Conservation (phyloP, 2,888 invertebrate species). For the Itoplectis maculator region DNA sequence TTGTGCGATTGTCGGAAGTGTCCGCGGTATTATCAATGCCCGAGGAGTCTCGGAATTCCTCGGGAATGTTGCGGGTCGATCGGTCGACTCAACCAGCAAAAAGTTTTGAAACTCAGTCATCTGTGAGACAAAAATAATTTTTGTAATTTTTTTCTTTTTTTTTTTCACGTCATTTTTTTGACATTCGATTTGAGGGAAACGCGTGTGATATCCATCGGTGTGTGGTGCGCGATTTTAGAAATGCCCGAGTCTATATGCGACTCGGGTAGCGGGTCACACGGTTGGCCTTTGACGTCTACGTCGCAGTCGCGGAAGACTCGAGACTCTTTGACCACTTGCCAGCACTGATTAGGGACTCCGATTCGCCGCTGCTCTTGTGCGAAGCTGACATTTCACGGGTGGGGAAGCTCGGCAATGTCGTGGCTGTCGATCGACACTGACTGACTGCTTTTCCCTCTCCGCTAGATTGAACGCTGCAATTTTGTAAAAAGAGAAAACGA, state of each 20-base stretch:
- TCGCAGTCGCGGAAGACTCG: conserved; percentile 52
- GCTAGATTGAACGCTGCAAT: background rate
- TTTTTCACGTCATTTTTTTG: background rate
- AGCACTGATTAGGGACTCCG: conserved; percentile 62
- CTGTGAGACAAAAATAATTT: too few species aligned
- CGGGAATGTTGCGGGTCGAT: background rate
- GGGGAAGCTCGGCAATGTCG: conserved; percentile 42
- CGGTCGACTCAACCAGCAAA: background rate
- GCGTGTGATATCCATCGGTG: background rate
- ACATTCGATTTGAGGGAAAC: background rate
- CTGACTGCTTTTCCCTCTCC: background rate
- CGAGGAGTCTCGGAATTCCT: background rate
- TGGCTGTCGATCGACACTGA: conserved; percentile 22
- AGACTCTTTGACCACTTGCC: conserved; percentile 66
- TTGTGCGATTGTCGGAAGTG: conserved; percentile 4
- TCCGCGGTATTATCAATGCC: background rate
- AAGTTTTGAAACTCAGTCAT: background rate
- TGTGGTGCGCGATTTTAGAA: conserved; percentile 40
- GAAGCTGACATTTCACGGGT: conserved; percentile 46
- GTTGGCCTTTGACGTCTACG: conserved; percentile 64
- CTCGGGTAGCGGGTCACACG: conserved; percentile 58
- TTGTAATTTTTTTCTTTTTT: background rate
- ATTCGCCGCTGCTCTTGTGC: conserved; percentile 43
- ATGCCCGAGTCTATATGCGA: conserved; percentile 21
- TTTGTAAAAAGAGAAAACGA: background rate